Conservation (phyloP, 1,140 invertebrate species). For the Achroia grisella region DNA sequence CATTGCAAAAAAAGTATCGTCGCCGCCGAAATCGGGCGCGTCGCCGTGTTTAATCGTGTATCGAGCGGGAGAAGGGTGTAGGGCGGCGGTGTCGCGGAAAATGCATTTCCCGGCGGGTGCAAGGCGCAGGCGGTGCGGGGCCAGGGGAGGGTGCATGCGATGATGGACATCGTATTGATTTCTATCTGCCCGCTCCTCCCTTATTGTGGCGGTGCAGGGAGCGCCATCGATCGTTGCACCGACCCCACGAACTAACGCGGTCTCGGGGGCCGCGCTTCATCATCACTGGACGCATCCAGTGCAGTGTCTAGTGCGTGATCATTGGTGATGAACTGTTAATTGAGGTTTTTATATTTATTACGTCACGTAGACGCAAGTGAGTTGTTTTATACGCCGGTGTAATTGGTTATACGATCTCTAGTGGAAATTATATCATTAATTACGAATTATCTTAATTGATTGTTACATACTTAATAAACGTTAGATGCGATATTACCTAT, state of each 20-base stretch:
- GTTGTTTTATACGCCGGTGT: constrained; percentile 6
- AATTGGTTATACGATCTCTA: neutral
- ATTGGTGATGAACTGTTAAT: constrained; percentile 1
- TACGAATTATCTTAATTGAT: neutral
- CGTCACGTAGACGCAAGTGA: constrained; percentile 37
- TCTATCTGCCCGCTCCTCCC: constrained; percentile 71
- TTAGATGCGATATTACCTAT: too few relatives aligned
- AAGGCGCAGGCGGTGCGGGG: constrained; percentile 50
- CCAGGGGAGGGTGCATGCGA: constrained; percentile 54
- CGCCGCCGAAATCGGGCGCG: constrained; percentile 16
- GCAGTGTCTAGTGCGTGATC: constrained; percentile 4
- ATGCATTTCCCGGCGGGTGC: constrained; percentile 64
- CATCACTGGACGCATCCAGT: too few relatives aligned
- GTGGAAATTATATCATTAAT: constrained; percentile 1
- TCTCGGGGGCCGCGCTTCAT: constrained; percentile 14
- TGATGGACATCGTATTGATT: constrained; percentile 74
- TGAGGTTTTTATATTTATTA: constrained; percentile 19
- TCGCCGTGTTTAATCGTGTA: constrained; percentile 7
- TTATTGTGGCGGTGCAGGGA: constrained; percentile 64
- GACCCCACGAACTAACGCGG: constrained; percentile 48
- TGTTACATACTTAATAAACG: too few relatives aligned
- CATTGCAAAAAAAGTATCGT: constrained; percentile 41
- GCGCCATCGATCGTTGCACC: constrained; percentile 69
- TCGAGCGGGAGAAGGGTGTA: constrained; percentile 26
- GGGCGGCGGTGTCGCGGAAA: constrained; percentile 44